These are phyloP conservation scores for Deilephila porcellus DNA, from an alignment of 2,888 invertebrate genomes.

Conservation along the genomic window DNA sequence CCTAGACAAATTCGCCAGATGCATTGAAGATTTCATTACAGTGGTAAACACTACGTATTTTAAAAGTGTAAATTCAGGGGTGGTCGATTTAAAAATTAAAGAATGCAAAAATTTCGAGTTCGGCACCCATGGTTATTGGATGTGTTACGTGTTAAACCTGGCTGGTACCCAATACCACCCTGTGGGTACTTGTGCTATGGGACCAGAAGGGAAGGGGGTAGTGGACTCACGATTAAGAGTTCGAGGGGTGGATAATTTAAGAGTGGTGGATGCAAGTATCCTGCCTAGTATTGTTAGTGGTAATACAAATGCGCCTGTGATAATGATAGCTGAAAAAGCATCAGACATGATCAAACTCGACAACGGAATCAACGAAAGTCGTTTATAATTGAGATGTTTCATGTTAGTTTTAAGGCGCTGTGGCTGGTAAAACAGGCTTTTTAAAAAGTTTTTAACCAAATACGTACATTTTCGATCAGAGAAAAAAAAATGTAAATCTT, in stretches of 20 bases:
- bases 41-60: slow-evolving; percentile 49
- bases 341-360: slow-evolving; percentile 81
- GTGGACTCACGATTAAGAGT: slow-evolving; percentile 60
- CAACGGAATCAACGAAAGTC: slow-evolving; percentile 33
- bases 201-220: slow-evolving; percentile 45
- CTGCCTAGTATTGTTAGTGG: slow-evolving; percentile 87
- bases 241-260: slow-evolving; percentile 80
- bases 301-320: slow-evolving; percentile 84
- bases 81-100: slow-evolving; percentile 47
- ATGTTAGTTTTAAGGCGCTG: no score
- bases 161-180: slow-evolving; percentile 56
- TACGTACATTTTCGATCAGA: no score
- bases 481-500: no score
- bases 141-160: slow-evolving; percentile 58
- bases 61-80: slow-evolving; percentile 38
- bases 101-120: slow-evolving; percentile 53
- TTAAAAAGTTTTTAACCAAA: no score
- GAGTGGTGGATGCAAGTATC: slow-evolving; percentile 87
- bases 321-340: slow-evolving; percentile 86
- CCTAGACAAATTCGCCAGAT: slow-evolving; percentile 41
- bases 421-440: no score
- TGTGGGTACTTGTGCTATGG: slow-evolving; percentile 55
- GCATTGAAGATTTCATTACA: slow-evolving; percentile 46
- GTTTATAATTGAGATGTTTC: not conserved
- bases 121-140: slow-evolving; percentile 61